Conservation (phyloP, 2,888 invertebrate genomes). For the Listrodromus nycthemerus region DNA sequence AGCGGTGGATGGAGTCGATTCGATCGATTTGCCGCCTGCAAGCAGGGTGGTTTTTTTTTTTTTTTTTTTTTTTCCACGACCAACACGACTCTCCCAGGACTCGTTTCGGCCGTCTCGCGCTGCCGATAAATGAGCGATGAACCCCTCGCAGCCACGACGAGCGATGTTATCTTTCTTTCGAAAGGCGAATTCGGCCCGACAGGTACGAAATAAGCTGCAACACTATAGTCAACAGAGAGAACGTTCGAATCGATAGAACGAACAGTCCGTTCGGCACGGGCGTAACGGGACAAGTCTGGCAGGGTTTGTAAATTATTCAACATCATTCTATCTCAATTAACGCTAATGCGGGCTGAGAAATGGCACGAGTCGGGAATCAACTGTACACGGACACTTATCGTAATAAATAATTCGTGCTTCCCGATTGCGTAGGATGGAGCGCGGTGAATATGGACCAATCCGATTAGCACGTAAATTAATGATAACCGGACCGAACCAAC, state of each 20-base stretch:
- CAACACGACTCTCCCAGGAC: slow-evolving; percentile 2
- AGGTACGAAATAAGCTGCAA: slow-evolving; percentile 13
- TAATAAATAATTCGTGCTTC: not conserved
- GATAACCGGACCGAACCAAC: too few species aligned
- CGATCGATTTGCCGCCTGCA: not conserved
- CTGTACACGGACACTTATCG: not conserved
- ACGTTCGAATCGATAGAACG: not conserved
- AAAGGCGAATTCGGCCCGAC: not conserved
- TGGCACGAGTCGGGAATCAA: not conserved
- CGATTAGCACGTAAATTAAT: too few species aligned
- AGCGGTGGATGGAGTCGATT: not conserved
- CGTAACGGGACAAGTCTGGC: not conserved
- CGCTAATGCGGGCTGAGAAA: not conserved
- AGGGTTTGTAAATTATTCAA: slow-evolving; percentile 7
- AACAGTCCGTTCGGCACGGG: not conserved
- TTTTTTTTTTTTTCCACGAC: not conserved
- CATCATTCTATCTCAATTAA: not conserved
- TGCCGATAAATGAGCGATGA: slow-evolving; percentile 31
- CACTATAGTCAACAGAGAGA: not conserved
- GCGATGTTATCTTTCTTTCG: not conserved
- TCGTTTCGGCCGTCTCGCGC: not conserved
- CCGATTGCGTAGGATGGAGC: not conserved
- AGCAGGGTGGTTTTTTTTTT: slow-evolving; percentile 12
- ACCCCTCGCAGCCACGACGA: not conserved
- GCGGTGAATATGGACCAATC: too few species aligned